Evolutionary conservation across 2,888 invertebrate species (phyloP).

Genomic region (Lithophane leautieri): DNA sequence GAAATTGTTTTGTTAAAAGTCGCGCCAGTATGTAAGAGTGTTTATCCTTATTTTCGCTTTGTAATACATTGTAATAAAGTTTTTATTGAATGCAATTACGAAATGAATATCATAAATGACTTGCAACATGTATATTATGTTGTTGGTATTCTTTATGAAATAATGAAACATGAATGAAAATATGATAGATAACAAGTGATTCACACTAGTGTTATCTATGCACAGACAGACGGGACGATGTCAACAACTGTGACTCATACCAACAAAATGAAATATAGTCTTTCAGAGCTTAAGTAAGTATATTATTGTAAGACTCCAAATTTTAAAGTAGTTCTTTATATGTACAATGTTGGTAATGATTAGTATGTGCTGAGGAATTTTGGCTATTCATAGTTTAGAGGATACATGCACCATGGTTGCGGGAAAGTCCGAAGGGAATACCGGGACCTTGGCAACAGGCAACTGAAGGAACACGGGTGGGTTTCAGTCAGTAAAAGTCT

Average conservation of each 20-base stretch:
- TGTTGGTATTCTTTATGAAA: neutral
- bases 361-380: neutral
- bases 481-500: no score
- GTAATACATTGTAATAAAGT: neutral
- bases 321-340: neutral
- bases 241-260: slow-evolving; percentile 14
- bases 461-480: no score
- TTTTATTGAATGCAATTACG: neutral
- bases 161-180: neutral
- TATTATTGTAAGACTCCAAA: neutral
- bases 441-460: no score
- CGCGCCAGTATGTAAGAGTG: no score
- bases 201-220: slow-evolving; percentile 22
- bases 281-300: neutral
- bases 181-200: neutral
- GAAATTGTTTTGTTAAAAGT: no score
- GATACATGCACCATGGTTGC: neutral
- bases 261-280: neutral
- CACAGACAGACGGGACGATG: neutral
- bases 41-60: neutral
- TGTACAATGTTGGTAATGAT: neutral
- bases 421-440: no score
- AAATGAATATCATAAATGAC: neutral
- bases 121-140: neutral
- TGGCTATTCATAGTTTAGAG: neutral